Conservation (phyloP, 2,888 invertebrate genomes). For the Protophormia terraenovae region DNA sequence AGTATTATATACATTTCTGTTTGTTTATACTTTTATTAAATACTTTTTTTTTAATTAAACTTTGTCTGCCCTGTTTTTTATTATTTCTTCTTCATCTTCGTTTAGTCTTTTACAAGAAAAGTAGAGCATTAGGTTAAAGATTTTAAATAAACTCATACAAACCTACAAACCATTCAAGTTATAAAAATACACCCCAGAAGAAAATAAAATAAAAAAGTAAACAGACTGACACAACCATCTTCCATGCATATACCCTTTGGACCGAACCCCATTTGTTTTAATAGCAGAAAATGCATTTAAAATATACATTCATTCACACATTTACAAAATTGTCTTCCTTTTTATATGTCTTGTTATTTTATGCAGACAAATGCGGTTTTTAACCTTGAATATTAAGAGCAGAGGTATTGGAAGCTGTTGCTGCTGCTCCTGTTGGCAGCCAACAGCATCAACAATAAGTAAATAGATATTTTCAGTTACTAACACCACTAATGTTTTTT, state of each 20-base stretch:
- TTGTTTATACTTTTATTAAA: not conserved
- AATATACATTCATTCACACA: not conserved
- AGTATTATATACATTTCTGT: too few species aligned
- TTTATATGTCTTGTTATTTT: constrained; percentile 63
- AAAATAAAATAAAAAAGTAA: too few species aligned
- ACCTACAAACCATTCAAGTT: constrained; percentile 38
- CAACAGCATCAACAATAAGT: not conserved
- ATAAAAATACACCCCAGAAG: constrained; percentile 30
- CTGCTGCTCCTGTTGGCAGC: too few species aligned
- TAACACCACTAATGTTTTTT: not conserved
- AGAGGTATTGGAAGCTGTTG: not conserved
- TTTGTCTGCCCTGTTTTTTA: constrained; percentile 31
- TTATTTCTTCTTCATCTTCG: not conserved
- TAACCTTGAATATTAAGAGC: constrained; percentile 56
- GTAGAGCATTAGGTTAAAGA: constrained; percentile 66
- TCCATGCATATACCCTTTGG: not conserved
- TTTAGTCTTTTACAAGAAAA: constrained; percentile 35
- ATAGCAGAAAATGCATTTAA: constrained; percentile 22
- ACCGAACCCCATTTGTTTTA: not conserved
- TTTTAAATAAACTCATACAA: constrained; percentile 30
- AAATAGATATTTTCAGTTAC: constrained; percentile 9
- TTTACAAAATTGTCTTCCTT: constrained; percentile 43
- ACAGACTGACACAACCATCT: not conserved
- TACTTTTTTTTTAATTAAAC: constrained; percentile 55
- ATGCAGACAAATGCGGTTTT: constrained; percentile 66